These are phyloP conservation scores for Heterohyrax brucei DNA, from an alignment of 2,797 vertebrate genomes.

Conservation along the genomic window DNA sequence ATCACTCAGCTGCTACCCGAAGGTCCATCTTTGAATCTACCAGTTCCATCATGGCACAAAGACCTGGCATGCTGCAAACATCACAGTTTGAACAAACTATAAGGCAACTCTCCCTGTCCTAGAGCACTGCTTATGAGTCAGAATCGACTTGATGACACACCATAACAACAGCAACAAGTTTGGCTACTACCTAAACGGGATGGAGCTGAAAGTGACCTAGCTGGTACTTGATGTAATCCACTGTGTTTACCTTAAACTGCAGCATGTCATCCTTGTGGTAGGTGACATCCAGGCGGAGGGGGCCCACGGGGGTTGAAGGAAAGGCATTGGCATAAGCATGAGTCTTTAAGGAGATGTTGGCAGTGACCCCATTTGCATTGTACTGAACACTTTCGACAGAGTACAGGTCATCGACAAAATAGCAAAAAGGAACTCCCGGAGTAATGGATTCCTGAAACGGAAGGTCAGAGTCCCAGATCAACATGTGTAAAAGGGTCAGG, in stretches of 20 bases:
- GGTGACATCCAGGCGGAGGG: constrained; percentile 90
- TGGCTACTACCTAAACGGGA: neutral
- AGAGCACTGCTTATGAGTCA: neutral
- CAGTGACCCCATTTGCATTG: constrained; percentile 83
- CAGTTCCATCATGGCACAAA: neutral
- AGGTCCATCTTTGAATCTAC: neutral
- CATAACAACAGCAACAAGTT: neutral
- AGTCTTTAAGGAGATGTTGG: constrained; percentile 89
- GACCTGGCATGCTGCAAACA: neutral
- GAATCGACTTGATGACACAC: neutral
- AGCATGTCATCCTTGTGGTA: constrained; percentile 92
- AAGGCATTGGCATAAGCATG: constrained; percentile 75
- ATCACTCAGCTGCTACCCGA: neutral
- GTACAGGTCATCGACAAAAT: constrained; percentile 92
- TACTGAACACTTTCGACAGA: neutral
- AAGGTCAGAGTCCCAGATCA: constrained; percentile 21
- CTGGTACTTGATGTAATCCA: fast-evolving
- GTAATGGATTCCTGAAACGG: constrained; percentile 84
- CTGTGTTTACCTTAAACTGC: constrained; percentile 93
- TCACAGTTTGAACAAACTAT: no score
- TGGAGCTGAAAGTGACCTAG: neutral
- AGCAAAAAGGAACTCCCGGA: constrained; percentile 90
- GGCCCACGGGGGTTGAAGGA: constrained; percentile 90
- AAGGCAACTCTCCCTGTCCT: neutral
- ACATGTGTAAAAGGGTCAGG: neutral